Evolutionary conservation across 2,888 invertebrate species (phyloP).

Genomic region (Tipula vernalis): DNA sequence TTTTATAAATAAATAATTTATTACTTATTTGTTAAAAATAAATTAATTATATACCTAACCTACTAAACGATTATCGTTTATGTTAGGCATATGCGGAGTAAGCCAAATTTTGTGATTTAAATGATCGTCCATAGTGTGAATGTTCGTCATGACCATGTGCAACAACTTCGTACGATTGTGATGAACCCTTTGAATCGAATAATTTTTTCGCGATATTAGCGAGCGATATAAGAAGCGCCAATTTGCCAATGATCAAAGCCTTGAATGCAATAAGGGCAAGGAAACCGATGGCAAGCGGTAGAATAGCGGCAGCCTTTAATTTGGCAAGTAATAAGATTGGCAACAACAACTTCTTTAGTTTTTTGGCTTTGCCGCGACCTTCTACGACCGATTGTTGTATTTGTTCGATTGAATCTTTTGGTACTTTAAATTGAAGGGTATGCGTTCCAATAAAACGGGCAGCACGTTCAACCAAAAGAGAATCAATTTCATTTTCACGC

Average conservation of each 20-base stretch:
- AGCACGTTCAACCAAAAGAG: slow-evolving; percentile 59
- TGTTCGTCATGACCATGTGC: slow-evolving; percentile 50
- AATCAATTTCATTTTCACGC: slow-evolving; percentile 58
- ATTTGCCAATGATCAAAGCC: slow-evolving; percentile 71
- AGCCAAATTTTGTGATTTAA: slow-evolving; percentile 54
- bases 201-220: slow-evolving; percentile 57
- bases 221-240: slow-evolving; percentile 64
- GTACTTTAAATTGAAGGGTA: slow-evolving; percentile 68
- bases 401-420: slow-evolving; percentile 56
- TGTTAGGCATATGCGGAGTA: slow-evolving; percentile 49
- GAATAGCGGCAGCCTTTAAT: slow-evolving; percentile 63
- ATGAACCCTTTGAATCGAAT: slow-evolving; percentile 52
- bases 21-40: not conserved
- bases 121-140: slow-evolving; percentile 50
- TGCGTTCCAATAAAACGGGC: slow-evolving; percentile 65
- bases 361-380: slow-evolving; percentile 71
- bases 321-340: slow-evolving; percentile 65
- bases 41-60: not conserved
- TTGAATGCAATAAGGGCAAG: slow-evolving; percentile 73
- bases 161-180: slow-evolving; percentile 65
- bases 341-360: slow-evolving; percentile 61
- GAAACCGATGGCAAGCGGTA: slow-evolving; percentile 62
- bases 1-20: not conserved
- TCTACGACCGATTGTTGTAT: slow-evolving; percentile 69
- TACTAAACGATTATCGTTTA: slow-evolving; percentile 17